These are phyloP conservation scores for Notothenia coriiceps DNA, from an alignment of 2,113 vertebrate genomes.

Conservation along the genomic window DNA sequence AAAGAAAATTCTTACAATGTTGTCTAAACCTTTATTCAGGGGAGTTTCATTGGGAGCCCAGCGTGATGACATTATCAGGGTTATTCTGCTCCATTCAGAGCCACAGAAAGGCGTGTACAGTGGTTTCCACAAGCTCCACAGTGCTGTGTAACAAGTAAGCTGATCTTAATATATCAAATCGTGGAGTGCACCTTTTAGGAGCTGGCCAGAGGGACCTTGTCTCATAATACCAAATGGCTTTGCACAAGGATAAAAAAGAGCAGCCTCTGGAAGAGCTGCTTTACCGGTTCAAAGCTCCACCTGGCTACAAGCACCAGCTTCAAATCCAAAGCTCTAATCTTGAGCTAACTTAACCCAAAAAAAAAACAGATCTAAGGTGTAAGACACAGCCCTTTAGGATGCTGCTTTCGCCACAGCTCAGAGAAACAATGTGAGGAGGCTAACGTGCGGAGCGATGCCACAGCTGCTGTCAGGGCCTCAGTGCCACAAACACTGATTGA, in stretches of 20 bases:
- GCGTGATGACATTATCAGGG: neutral
- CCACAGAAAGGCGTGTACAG: neutral
- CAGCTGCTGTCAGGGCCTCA: neutral
- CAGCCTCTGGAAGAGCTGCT: neutral
- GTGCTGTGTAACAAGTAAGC: neutral
- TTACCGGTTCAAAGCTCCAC: neutral
- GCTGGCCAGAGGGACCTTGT: neutral
- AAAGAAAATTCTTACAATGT: neutral
- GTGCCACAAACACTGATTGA: neutral
- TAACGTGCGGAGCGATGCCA: neutral
- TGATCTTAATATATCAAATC: neutral
- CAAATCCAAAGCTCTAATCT: neutral
- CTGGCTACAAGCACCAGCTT: neutral
- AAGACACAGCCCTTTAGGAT: neutral
- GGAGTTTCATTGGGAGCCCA: neutral
- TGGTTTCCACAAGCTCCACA: neutral
- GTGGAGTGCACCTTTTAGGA: neutral
- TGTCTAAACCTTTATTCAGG: neutral
- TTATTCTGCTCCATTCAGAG: neutral
- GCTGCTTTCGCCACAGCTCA: neutral
- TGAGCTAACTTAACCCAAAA: neutral
- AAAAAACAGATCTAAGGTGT: neutral
- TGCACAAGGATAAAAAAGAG: neutral
- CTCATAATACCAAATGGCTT: conserved; percentile 7
- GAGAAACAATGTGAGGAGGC: neutral